phyloP scores from a whole-genome alignment of 2,888 invertebrate genomes.

The Archips crataeganus region DNA sequence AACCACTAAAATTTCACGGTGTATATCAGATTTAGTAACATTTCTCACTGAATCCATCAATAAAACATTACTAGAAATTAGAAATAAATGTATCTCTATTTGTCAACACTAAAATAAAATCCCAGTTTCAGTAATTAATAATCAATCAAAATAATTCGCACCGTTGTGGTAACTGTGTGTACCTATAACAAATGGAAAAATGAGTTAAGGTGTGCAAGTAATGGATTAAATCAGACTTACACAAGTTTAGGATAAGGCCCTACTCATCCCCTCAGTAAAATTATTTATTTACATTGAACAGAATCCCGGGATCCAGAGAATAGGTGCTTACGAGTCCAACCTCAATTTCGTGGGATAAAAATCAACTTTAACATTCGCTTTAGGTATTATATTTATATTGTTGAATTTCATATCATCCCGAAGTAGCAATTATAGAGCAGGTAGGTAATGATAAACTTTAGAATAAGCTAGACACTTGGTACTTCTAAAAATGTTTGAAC shows the following conservation, averaged over 20 bases:
- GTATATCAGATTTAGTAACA: too few species aligned
- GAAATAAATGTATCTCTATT: too few species aligned
- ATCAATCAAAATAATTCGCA: neutral
- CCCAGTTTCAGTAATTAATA: neutral
- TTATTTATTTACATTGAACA: conserved; percentile 11
- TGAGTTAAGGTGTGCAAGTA: neutral
- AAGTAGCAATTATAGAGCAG: neutral
- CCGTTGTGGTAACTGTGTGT: neutral
- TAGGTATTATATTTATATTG: neutral
- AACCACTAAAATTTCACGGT: too few species aligned
- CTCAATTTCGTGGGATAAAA: neutral
- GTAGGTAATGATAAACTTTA: too few species aligned
- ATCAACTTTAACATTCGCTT: neutral
- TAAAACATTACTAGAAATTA: too few species aligned
- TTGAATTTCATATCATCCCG: neutral
- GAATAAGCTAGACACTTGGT: too few species aligned
- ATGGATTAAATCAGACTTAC: neutral
- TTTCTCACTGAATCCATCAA: too few species aligned
- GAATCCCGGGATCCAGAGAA: conserved; percentile 1
- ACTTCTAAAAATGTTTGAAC: too few species aligned
- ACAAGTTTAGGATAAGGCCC: neutral
- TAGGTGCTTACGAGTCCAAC: neutral
- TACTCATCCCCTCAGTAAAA: neutral
- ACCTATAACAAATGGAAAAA: conserved; percentile 4
- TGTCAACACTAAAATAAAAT: too few species aligned